phyloP scores from a whole-genome alignment of 2,797 vertebrate genomes.

The Labroides dimidiatus region DNA sequence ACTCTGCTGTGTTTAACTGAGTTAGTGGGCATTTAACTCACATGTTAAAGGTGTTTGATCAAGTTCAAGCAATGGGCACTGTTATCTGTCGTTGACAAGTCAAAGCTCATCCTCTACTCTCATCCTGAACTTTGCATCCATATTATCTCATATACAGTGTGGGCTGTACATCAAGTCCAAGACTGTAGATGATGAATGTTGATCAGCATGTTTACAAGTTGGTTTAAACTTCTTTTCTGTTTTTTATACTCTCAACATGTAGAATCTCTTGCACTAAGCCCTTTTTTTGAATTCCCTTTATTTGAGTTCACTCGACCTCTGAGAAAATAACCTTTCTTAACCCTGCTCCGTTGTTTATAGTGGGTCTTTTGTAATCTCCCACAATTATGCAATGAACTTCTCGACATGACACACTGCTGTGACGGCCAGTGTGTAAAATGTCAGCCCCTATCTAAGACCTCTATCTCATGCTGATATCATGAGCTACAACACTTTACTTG shows the following conservation, averaged over 20 bases:
- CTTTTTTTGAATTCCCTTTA: not conserved
- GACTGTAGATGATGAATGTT: not conserved
- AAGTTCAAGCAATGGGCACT: not conserved
- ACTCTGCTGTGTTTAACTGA: not conserved
- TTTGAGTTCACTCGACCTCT: not conserved
- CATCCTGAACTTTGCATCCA: conserved; percentile 18
- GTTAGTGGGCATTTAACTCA: not conserved
- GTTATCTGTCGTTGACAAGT: conserved; percentile 10
- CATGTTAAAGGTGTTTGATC: no score
- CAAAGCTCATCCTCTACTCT: conserved; percentile 29
- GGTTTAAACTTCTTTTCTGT: no score
- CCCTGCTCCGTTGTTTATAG: conserved; percentile 1
- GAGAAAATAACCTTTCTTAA: conserved; percentile 7
- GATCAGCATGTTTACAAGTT: not conserved
- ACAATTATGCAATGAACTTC: conserved; percentile 24
- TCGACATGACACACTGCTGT: conserved; percentile 25
- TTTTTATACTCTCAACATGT: not conserved
- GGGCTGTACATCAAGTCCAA: not conserved
- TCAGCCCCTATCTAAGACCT: not conserved
- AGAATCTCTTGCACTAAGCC: not conserved
- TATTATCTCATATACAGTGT: not conserved
- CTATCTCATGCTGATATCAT: not conserved
- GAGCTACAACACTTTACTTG: not conserved
- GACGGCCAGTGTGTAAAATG: conserved; percentile 21
- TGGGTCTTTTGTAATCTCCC: conserved; percentile 25